Evolutionary conservation across 2,888 invertebrate species (phyloP), one percentile per base, ranked within the genome.

Genomic region (Dendrolimus pini): DNA sequence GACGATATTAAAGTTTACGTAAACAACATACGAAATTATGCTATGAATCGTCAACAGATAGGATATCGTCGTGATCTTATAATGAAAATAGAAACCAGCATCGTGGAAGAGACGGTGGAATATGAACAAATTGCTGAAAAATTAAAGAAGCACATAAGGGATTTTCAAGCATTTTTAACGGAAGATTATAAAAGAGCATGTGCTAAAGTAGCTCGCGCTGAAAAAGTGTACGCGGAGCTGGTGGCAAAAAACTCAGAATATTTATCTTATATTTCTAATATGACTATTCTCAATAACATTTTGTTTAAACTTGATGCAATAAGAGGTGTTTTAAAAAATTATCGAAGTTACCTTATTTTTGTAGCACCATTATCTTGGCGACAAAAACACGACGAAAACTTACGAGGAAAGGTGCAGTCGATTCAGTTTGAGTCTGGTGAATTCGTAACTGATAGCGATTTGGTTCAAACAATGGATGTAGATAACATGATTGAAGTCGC

Each of bases 1-100:
- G 92, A 94, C 63, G 93, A 92, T 61, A 85, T 92, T 56, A 85
- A 90, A 63, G 85, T 92, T 9, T 94, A 94, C 70, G 75, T 93
- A 6, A 83, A 84, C 47, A 91, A 93, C 59, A 87, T 90, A 58
- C 82, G 92, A 41, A 69, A 75, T n/a, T 90, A 91, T 63, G 83
- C 92, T 9, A 89, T 89, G 79, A 83, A 83, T 61, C 82, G 89
- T 7, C 83, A 93, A 56, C 84, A 92, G 70, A 86, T 89, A 55
- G 90, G 90, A 42, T 90, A 89, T 62, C 74, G 89, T 7, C 77
- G 80, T 56, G 90, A 90, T 66, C 72, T 90, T 41, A 75, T 85
- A 58, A 65, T 89, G 61, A 89, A 86, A 70, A 79, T 89, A 63
- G 80, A 87, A 13, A 75, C 81, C 65, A 78, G 74, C 65, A 68